phyloP scores from a whole-genome alignment of 2,797 vertebrate species.

The Cossypha polioptera region DNA sequence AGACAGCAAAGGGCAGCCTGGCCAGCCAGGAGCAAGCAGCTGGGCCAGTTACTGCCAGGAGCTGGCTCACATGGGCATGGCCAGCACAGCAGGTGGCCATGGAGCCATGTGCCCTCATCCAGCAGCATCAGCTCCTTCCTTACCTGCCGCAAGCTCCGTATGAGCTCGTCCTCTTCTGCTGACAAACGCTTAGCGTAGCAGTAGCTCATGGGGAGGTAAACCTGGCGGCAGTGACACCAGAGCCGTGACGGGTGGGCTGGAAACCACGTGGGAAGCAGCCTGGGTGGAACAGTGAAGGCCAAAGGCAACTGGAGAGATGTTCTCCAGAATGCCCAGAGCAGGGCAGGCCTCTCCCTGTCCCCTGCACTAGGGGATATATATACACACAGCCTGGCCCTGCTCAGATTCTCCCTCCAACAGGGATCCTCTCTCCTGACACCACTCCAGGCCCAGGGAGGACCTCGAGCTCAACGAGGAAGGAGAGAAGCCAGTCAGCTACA shows the following conservation, averaged over 20 bases:
- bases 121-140: neutral
- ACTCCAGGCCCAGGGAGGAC: neutral
- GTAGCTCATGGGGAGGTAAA: slow-evolving; percentile 97
- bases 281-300: no score
- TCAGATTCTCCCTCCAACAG: neutral
- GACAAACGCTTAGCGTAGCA: slow-evolving; percentile 86
- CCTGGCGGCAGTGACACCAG: slow-evolving; percentile 98
- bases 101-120: fast-evolving
- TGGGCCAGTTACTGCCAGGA: neutral
- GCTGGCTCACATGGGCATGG: neutral
- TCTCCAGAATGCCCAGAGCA: neutral
- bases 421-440: neutral
- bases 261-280: slow-evolving; percentile 89
- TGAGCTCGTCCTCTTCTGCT: slow-evolving; percentile 83
- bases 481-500: neutral
- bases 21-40: neutral
- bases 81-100: neutral
- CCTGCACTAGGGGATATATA: neutral
- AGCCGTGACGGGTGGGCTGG: slow-evolving; percentile 90
- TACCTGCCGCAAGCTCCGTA: slow-evolving; percentile 91
- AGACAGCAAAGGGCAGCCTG: neutral
- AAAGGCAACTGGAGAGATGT: neutral
- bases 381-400: neutral
- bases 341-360: neutral
- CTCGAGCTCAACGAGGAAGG: neutral